Conservation (phyloP, 2,888 invertebrate genomes). For the Noctua fimbriata region DNA sequence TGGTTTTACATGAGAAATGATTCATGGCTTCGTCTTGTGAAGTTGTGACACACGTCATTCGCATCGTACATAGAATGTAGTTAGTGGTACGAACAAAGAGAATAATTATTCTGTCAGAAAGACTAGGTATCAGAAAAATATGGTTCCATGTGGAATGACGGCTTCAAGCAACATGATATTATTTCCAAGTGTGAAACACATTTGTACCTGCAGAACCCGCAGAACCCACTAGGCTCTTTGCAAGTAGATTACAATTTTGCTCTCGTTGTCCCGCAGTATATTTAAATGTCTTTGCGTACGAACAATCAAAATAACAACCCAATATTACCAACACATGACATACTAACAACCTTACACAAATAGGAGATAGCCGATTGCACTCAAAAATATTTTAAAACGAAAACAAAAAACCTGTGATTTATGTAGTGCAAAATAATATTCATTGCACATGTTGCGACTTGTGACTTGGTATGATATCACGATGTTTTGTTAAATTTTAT, state of each 20-base stretch:
- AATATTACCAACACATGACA: background rate
- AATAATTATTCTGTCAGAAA: background rate
- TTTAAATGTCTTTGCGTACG: background rate
- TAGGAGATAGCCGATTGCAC: background rate
- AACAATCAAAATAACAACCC: background rate
- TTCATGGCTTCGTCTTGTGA: conserved; percentile 39
- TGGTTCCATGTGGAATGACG: background rate
- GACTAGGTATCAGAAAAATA: background rate
- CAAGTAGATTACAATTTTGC: background rate
- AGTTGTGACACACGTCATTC: conserved; percentile 17
- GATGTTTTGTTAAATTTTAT: background rate
- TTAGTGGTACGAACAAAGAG: background rate
- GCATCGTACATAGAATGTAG: background rate
- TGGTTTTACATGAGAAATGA: conserved; percentile 23
- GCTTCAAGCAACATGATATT: background rate
- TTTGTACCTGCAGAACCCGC: background rate
- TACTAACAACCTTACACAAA: conserved; percentile 6
- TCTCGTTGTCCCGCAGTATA: background rate
- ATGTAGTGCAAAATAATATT: background rate
- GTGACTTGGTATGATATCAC: background rate
- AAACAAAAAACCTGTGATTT: conserved; percentile 1
- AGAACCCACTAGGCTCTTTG: background rate
- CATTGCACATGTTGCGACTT: background rate
- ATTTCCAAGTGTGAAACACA: background rate
- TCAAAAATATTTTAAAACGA: background rate